Evolutionary conservation across 1,140 invertebrate species (phyloP), one percentile per base, ranked within the genome.

Genomic region (Leptoteleia sp.): DNA sequence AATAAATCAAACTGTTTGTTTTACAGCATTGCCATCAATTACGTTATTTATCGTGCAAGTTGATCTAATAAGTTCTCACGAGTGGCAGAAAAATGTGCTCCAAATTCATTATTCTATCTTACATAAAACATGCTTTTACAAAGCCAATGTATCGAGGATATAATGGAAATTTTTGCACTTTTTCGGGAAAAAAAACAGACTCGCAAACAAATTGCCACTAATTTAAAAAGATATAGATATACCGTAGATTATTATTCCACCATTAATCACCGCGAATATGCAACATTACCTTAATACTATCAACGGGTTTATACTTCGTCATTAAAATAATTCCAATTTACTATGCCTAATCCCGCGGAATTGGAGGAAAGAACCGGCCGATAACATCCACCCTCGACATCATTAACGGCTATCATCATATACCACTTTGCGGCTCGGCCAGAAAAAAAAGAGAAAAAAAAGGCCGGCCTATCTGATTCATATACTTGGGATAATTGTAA

Each of bases 51-150:
- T 62, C 43, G 1, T n/a, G 11, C 11, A n/a, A 25, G 37, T 47
- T 12, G 42, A 62, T 47, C 31, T 35, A 31, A 62, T 45, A n/a
- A n/a, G n/a, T 62, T 62, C 29, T 62, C 57, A 47, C 57, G 19
- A 17, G 16, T 19, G 5, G 31, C 8, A 13, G 11, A 59, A 62
- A 35, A 37, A 15, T 47, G 7, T n/a, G 3, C n/a, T 31, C 13
- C 1, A 22, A 37, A 8, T 3, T 35, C 45, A 64, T 64, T 59
- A 57, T 57, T 57, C 8, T 29, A 13, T 13, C 22, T 43, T 22
- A 45, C 40, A 45, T 45, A 61, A 61, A 61, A 61, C 40, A n/a
- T 17, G 40, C 25, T 59, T 59, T 22, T 16, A 45, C 25, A 45
- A 43, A 59, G 35, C 22, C 19, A 29, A 59, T 11, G 15, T 19